These are phyloP conservation scores for Sarcophaga peregrina DNA, from an alignment of 1,140 invertebrate species.

Conservation along the genomic window DNA sequence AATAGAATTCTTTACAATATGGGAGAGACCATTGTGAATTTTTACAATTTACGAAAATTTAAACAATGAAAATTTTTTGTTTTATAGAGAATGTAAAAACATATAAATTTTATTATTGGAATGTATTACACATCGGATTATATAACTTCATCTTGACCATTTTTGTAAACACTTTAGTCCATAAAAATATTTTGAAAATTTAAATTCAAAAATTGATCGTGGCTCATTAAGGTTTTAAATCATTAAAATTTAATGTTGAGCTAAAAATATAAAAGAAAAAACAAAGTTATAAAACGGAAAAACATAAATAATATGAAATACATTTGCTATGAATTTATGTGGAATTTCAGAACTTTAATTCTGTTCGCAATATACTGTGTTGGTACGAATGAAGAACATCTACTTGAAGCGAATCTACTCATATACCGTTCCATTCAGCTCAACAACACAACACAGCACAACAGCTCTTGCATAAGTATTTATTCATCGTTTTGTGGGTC, in stretches of 20 bases:
- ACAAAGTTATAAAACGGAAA: background rate
- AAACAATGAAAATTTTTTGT: too few relatives aligned
- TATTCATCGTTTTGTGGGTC: conserved; percentile 12
- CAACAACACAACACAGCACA: background rate
- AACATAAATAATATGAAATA: conserved; percentile 13
- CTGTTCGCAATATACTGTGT: background rate
- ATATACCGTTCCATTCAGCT: background rate
- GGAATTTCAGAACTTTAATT: background rate
- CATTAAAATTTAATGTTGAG: background rate
- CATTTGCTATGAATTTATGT: conserved; percentile 4
- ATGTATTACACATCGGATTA: too few relatives aligned
- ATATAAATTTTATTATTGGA: too few relatives aligned
- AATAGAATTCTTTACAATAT: too few relatives aligned
- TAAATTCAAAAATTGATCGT: background rate
- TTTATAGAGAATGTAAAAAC: too few relatives aligned
- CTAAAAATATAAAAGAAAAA: background rate
- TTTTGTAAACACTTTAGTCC: background rate
- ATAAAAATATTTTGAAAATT: too few relatives aligned
- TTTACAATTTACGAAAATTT: too few relatives aligned
- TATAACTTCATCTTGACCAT: too few relatives aligned
- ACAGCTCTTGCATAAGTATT: background rate
- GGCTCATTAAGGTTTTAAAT: conserved; percentile 13
- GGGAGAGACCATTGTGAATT: too few relatives aligned
- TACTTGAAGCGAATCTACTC: background rate
- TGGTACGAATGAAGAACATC: background rate